Conservation (phyloP, 2,113 vertebrate genomes). For the Aldabrachelys gigantea region DNA sequence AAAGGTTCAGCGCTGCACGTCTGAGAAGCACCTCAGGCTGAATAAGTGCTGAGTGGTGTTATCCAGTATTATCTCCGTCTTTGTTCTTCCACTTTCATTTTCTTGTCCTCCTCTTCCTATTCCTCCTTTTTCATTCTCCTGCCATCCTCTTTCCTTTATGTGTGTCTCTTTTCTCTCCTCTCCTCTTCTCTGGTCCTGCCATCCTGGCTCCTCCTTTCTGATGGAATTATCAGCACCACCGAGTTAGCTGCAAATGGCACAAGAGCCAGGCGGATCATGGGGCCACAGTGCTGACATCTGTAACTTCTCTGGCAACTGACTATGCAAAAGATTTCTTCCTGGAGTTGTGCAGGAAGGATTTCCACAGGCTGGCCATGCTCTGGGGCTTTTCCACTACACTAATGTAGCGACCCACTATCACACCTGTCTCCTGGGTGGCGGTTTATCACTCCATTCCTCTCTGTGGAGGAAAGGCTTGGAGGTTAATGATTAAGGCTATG, state of each 20-base stretch:
- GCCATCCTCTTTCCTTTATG: background rate
- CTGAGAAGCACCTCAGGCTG: background rate
- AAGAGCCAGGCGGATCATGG: background rate
- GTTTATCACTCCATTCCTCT: background rate
- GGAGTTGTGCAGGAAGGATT: fast-evolving
- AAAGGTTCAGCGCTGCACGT: background rate
- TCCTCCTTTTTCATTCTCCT: background rate
- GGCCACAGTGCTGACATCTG: background rate
- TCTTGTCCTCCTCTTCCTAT: background rate
- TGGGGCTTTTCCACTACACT: background rate
- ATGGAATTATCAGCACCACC: background rate
- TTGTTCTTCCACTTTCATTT: background rate
- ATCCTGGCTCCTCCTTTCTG: background rate
- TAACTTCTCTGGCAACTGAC: background rate
- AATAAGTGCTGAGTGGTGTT: background rate
- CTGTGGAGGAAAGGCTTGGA: background rate
- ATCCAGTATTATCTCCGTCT: background rate
- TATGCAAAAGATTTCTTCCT: background rate
- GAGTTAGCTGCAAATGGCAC: background rate
- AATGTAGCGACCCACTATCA: background rate
- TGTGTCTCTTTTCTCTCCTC: background rate
- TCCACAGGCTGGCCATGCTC: background rate
- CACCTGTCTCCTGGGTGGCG: background rate
- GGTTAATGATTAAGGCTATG: too few relatives aligned
- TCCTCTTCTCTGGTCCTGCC: background rate